Conservation (phyloP, 1,140 invertebrate genomes). For the Pseudomyrmex flavicornis region DNA sequence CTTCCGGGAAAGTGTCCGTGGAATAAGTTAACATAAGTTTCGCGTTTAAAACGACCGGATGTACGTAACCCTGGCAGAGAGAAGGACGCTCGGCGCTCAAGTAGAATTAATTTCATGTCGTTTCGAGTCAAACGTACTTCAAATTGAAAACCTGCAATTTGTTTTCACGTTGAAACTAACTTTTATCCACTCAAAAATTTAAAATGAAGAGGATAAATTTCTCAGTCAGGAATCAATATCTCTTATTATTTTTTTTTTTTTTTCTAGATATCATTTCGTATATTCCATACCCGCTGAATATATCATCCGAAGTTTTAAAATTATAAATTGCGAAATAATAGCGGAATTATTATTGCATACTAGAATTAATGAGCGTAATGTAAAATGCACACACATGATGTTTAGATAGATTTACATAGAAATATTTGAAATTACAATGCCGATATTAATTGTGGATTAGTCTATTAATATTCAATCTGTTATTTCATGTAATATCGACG, state of each 20-base stretch:
- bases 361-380: background rate
- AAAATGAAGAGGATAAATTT: background rate
- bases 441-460: no score
- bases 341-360: background rate
- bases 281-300: no score
- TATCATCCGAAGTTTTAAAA: no score
- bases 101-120: slow-evolving; percentile 33
- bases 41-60: background rate
- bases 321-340: background rate
- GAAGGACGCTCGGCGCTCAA: background rate
- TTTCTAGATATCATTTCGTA: background rate
- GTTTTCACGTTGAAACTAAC: slow-evolving; percentile 16
- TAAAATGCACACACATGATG: background rate
- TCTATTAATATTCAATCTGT: no score
- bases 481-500: no score
- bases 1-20: background rate
- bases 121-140: slow-evolving; percentile 23
- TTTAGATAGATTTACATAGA: background rate
- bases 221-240: background rate
- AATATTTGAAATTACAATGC: background rate
- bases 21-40: slow-evolving; percentile 37
- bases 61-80: background rate
- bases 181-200: slow-evolving; percentile 23
- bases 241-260: background rate
- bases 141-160: slow-evolving; percentile 23